These are phyloP conservation scores for Sebastes vulpes DNA, from an alignment of 2,797 vertebrate genomes.

Conservation along the genomic window DNA sequence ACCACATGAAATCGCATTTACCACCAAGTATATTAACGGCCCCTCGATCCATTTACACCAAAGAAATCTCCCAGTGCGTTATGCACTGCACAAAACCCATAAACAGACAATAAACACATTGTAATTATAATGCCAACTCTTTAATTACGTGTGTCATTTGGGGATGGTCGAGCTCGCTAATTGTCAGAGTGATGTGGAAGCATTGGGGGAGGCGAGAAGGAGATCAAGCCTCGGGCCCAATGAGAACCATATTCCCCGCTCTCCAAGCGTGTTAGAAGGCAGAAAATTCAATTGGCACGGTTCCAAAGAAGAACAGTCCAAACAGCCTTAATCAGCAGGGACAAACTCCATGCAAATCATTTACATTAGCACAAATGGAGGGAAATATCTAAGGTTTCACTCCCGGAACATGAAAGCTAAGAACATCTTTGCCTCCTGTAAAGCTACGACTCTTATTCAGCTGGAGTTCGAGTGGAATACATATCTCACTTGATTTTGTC, in stretches of 20 bases:
- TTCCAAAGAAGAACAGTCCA: conserved; percentile 74
- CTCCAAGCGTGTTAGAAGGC: conserved; percentile 70
- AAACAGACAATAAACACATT: conserved; percentile 81
- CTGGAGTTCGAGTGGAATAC: not conserved
- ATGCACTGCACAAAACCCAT: conserved; percentile 58
- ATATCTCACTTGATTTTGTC: not conserved
- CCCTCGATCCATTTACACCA: conserved; percentile 71
- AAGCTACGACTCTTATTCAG: not conserved
- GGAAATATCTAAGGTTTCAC: conserved; percentile 50
- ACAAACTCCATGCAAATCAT: conserved; percentile 75
- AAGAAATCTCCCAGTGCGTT: conserved; percentile 57
- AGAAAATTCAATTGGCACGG: conserved; percentile 78
- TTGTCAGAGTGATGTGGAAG: conserved; percentile 72
- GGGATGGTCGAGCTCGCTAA: conserved; percentile 69
- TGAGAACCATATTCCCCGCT: conserved; percentile 69
- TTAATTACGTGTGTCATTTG: conserved; percentile 78
- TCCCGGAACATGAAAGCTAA: conserved; percentile 35
- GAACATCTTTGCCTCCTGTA: conserved; percentile 5
- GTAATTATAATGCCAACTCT: conserved; percentile 80
- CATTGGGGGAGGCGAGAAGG: conserved; percentile 56
- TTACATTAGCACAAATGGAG: conserved; percentile 62
- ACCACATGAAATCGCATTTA: conserved; percentile 71
- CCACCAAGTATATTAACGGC: conserved; percentile 60
- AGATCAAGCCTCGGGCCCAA: conserved; percentile 69
- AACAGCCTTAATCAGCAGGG: conserved; percentile 74